Evolutionary conservation across 2,888 invertebrate genomes (phyloP).

Genomic region (Brachycybe producta): DNA sequence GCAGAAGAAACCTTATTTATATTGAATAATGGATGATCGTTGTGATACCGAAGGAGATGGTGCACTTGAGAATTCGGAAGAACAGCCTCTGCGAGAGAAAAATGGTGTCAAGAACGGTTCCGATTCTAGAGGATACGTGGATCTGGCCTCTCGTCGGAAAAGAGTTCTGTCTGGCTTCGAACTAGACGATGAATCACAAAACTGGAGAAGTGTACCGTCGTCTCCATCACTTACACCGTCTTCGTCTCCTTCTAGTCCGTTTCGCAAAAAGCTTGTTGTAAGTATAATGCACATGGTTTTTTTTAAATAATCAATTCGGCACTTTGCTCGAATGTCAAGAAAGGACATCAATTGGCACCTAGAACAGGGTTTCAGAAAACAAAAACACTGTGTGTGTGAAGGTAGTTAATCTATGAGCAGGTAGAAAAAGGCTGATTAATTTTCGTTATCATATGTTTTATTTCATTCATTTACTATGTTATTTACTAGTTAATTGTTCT

Average conservation of each 20-base stretch:
- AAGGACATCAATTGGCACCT: too few species aligned
- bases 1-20: too few species aligned
- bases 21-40: too few species aligned
- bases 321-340: too few species aligned
- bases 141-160: background rate
- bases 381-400: too few species aligned
- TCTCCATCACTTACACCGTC: conserved; percentile 9
- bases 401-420: too few species aligned
- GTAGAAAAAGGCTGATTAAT: too few species aligned
- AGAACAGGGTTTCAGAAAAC: too few species aligned
- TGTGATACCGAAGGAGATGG: too few species aligned
- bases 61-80: conserved; percentile 8
- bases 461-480: too few species aligned
- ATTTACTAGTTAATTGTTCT: too few species aligned
- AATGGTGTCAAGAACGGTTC: conserved; percentile 13
- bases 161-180: conserved; percentile 11
- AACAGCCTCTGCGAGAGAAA: conserved; percentile 5
- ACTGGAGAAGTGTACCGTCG: conserved; percentile 11
- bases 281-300: conserved; percentile 5
- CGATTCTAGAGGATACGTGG: background rate
- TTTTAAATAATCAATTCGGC: background rate
- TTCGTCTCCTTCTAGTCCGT: conserved; percentile 12
- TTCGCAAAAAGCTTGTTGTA: conserved; percentile 20
- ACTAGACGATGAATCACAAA: conserved; percentile 13
- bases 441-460: too few species aligned